These are phyloP conservation scores for Dallia pectoralis DNA, from an alignment of 2,797 vertebrate species.

Conservation along the genomic window DNA sequence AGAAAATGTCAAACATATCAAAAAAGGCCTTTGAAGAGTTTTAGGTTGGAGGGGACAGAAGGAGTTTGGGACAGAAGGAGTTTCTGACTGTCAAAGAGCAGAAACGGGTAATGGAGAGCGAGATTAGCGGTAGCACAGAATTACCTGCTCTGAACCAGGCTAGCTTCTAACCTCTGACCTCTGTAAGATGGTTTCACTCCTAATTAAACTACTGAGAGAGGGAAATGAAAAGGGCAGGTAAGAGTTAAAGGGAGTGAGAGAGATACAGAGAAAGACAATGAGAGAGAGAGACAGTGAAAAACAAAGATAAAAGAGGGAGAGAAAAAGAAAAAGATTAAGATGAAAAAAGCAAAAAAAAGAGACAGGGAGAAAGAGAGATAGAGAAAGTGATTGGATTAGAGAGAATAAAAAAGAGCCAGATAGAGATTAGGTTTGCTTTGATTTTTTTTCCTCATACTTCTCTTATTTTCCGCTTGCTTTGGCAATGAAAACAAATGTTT, in stretches of 20 bases:
- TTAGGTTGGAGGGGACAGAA: neutral
- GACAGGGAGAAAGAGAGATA: neutral
- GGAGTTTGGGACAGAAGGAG: conserved; percentile 23
- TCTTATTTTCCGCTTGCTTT: no score
- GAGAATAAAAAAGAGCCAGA: conserved; percentile 5
- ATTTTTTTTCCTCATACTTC: neutral
- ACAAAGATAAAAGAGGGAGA: conserved; percentile 40
- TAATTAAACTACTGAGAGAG: conserved; percentile 65
- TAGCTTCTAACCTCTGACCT: conserved; percentile 50
- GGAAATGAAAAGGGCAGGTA: conserved; percentile 26
- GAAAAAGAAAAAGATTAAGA: neutral
- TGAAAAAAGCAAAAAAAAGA: neutral
- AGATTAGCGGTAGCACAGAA: conserved; percentile 59
- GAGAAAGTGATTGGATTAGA: neutral
- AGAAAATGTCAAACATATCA: conserved; percentile 48
- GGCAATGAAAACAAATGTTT: no score
- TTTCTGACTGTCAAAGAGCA: conserved; percentile 45
- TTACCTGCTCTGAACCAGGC: conserved; percentile 58
- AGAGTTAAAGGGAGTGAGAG: conserved; percentile 10
- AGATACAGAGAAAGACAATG: no score
- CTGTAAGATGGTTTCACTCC: conserved; percentile 46
- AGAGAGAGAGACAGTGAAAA: conserved; percentile 8
- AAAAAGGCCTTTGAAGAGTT: conserved; percentile 44
- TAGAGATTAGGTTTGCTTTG: conserved; percentile 8
- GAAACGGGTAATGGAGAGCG: conserved; percentile 45